These are phyloP conservation scores for Microplitis mediator DNA, from an alignment of 1,140 invertebrate genomes.

Conservation along the genomic window DNA sequence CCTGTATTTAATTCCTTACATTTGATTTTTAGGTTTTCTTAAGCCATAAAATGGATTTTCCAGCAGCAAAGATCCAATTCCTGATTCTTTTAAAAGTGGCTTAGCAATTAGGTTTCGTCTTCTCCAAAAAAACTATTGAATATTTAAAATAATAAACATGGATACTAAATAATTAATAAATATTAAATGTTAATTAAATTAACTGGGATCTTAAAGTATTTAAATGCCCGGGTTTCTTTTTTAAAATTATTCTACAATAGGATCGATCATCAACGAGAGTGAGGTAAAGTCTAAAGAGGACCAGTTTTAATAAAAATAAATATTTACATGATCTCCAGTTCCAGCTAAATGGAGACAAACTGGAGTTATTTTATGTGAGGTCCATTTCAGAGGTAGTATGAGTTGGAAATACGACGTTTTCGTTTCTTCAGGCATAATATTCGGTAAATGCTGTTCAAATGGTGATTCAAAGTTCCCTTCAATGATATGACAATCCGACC, in stretches of 20 bases:
- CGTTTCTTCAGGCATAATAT: conserved; percentile 83
- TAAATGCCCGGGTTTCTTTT: no score
- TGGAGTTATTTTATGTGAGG: conserved; percentile 73
- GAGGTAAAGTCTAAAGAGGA: no score
- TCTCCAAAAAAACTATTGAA: conserved; percentile 87
- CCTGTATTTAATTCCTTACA: conserved; percentile 68
- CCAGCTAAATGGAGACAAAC: conserved; percentile 94
- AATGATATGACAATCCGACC: conserved; percentile 76
- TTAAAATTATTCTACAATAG: no score
- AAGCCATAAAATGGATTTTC: conserved; percentile 98
- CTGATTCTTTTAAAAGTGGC: conserved; percentile 86
- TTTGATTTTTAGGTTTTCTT: conserved; percentile 90
- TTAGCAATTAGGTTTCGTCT: conserved; percentile 88
- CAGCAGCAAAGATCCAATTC: conserved; percentile 91
- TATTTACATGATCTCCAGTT: conserved; percentile 95
- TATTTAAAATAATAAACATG: not conserved
- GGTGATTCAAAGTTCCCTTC: conserved; percentile 92
- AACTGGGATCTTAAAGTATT: not conserved
- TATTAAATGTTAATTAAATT: not conserved
- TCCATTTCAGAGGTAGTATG: conserved; percentile 83
- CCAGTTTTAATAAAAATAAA: not conserved
- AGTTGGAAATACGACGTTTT: conserved; percentile 85
- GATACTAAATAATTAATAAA: no score
- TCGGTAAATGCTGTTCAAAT: conserved; percentile 80
- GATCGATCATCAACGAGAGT: no score